These are phyloP conservation scores for Aphrophora alni DNA, from an alignment of 2,888 invertebrate genomes.

Conservation along the genomic window DNA sequence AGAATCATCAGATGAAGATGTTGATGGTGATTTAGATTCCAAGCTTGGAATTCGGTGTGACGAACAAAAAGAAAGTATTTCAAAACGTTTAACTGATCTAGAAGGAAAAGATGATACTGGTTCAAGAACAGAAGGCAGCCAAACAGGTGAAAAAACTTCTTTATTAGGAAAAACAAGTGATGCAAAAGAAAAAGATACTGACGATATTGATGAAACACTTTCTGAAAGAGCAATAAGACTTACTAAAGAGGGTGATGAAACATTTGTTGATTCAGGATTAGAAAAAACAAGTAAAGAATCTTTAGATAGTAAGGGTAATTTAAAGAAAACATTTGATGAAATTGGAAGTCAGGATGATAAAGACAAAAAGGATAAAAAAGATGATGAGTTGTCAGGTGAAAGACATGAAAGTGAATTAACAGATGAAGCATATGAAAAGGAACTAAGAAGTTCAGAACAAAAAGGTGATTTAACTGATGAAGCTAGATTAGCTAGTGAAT, in stretches of 20 bases:
- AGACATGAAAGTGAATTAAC: neutral
- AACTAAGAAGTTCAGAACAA: neutral
- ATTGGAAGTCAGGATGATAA: too few species aligned
- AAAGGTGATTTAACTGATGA: neutral
- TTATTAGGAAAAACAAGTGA: neutral
- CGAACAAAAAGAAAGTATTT: neutral
- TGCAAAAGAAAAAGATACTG: neutral
- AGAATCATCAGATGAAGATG: neutral
- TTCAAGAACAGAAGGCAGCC: too few species aligned
- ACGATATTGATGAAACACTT: too few species aligned
- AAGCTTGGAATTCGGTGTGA: neutral
- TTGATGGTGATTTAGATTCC: neutral
- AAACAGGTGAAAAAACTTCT: too few species aligned
- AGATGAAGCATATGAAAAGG: neutral
- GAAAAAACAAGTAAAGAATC: neutral
- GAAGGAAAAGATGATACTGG: too few species aligned
- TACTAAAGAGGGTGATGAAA: too few species aligned
- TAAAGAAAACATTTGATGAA: neutral
- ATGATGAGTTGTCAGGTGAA: neutral
- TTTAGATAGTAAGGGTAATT: neutral
- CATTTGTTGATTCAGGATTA: too few species aligned
- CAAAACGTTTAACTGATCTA: neutral
- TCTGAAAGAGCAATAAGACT: too few species aligned
- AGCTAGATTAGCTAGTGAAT: neutral
- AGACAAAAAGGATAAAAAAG: neutral